Base-by-base conservation (phyloP, 2,113 vertebrate species). In the Brevimyrus niger region DNA sequence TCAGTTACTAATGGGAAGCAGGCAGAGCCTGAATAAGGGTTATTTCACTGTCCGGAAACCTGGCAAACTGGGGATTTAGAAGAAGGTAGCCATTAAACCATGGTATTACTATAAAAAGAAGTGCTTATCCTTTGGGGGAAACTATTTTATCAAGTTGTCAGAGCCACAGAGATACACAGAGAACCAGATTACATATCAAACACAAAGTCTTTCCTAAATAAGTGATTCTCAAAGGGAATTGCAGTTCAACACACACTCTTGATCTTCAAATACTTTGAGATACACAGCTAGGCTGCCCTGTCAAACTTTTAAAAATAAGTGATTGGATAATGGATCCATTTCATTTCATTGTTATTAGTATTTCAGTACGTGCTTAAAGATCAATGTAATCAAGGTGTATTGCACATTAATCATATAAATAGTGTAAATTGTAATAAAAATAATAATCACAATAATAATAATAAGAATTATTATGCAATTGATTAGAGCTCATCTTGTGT, bases 141-240 rank as follows among this genome's bases (percentile, higher is more conserved):
- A 13, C 17, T 80, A n/a, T 80, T 80, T 42, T 42, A 80, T 80
- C 73, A 80, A 80, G 73, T 42, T 80, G 73, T 80, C 73, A 80
- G 73, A 38, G 73, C 6, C 73, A 80, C 31, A 42, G 73, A 42
- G 73, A 80, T 80, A 42, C 73, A 80, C 73, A 80, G 73, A 80
- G 15, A 80, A 38, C 35, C 73, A 80, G 35, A 80, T 80, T 80
- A 80, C 73, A 80, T 80, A 80, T 80, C 73, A 80, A 80, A 80
- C 17, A 80, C 73, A 80, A 80, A 42, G 73, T 38, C 31, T 38
- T 80, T 80, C 35, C 15, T 38, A 80, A 80, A 80, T 80, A 80
- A 38, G 73, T 80, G 35, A 80, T 80, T 38, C 31, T 42, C 35
- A 42, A 19, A 42, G 73, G 73, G 35, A 42, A 80, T 42, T 15